These are phyloP conservation scores for Samia ricini DNA, from an alignment of 1,140 invertebrate species.

Conservation along the genomic window DNA sequence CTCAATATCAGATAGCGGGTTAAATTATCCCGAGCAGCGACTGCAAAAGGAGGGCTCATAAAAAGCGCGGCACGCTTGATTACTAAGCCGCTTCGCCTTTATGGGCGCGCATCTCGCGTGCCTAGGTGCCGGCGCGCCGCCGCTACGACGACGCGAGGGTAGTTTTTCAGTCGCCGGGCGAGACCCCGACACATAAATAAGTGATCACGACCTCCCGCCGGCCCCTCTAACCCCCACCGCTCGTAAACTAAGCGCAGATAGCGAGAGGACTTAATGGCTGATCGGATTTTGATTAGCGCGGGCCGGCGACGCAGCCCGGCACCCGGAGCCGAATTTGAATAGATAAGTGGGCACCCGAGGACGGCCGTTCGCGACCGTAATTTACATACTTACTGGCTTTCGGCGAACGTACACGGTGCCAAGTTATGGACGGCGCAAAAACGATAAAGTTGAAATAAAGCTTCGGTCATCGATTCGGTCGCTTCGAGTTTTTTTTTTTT, in stretches of 20 bases:
- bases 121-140: conserved; percentile 23
- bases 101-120: conserved; percentile 41
- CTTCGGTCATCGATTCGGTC: conserved; percentile 64
- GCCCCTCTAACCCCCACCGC: conserved; percentile 33
- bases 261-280: conserved; percentile 75
- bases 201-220: conserved; percentile 49
- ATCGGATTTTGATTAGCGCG: conserved; percentile 76
- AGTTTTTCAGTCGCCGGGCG: conserved; percentile 62
- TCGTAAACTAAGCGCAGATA: conserved; percentile 74
- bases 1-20: conserved; percentile 55
- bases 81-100: conserved; percentile 61
- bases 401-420: conserved; percentile 63
- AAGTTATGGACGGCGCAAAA: conserved; percentile 68
- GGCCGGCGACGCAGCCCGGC: conserved; percentile 66
- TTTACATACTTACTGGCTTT: conserved; percentile 76
- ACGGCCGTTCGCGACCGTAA: conserved; percentile 67
- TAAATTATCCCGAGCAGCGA: conserved; percentile 60
- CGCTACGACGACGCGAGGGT: conserved; percentile 43
- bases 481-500: conserved; percentile 49
- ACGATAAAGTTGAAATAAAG: conserved; percentile 75
- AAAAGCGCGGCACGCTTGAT: conserved; percentile 69
- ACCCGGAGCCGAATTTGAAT: conserved; percentile 70
- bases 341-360: conserved; percentile 74
- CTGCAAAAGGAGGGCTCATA: conserved; percentile 61
- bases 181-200: conserved; percentile 65